A percentile compares a stretch with the other conserved stretches of the same genome.
phyloP scores from a whole-genome alignment of 2,797 vertebrate species.

The Sphenodon punctatus region DNA sequence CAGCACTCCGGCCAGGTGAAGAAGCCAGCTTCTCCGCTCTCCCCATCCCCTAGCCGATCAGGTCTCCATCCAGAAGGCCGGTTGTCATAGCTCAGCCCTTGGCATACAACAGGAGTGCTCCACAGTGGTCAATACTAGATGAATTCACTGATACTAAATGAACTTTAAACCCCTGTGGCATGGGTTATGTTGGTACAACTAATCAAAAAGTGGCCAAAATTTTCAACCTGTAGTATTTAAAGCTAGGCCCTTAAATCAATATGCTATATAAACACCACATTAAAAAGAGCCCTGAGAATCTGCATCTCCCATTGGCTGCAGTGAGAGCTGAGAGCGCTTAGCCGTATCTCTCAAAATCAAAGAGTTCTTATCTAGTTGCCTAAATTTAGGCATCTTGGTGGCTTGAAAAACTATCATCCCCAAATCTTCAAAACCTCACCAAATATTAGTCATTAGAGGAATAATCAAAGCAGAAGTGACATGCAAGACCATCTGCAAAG shows the following conservation, averaged over 20 bases:
- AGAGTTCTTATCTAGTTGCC: not conserved
- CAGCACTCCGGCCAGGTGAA: not conserved
- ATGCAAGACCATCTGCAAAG: not conserved
- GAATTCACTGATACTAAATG: not conserved
- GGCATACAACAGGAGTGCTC: accelerated
- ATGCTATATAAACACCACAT: accelerated
- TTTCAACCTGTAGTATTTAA: not conserved
- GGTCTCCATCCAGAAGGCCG: not conserved
- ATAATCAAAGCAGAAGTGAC: not conserved
- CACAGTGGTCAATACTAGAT: not conserved
- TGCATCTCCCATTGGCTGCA: accelerated
- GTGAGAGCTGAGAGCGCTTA: not conserved
- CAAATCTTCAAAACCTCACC: no score
- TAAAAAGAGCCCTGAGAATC: not conserved
- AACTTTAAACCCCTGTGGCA: not conserved
- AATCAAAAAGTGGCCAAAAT: not conserved
- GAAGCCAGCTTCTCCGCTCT: not conserved
- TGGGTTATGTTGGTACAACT: accelerated
- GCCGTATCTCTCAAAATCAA: not conserved
- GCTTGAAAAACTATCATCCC: no score
- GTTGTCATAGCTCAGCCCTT: no score
- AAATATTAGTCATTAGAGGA: not conserved
- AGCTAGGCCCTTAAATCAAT: not conserved
- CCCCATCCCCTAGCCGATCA: not conserved
- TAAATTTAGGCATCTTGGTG: no score